Base-by-base conservation (phyloP, 2,888 invertebrate species). In the Polyommatus icarus region DNA sequence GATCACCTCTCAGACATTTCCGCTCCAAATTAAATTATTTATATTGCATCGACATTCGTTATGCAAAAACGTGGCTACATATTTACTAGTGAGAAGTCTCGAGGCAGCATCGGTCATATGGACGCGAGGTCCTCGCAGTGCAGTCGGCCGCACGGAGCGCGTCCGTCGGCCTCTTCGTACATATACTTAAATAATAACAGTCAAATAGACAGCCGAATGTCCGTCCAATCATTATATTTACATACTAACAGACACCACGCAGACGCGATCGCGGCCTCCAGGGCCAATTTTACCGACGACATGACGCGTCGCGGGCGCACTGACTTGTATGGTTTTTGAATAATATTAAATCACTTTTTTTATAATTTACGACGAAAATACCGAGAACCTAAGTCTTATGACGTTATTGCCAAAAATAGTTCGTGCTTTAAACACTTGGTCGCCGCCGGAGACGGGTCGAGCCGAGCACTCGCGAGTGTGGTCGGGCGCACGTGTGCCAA, bases 61-160 rank as follows among this genome's bases (percentile, higher is more conserved):
- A 88, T 87, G 91, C 88, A 89, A 89, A 84, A 89, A 89, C 88
- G 90, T 89, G 89, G 91, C 90, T 93, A 92, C 89, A 90, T 92
- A 92, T 93, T 93, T 88, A 93, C 93, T 93, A 93, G 88, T 92
- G 92, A 92, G 91, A 93, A 88, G 91, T 91, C 89, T 90, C 89
- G 90, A 89, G 91, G 91, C 92, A 89, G 91, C 91, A 87, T 88
- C 87, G 85, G 88, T 88, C 87, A 86, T 83, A 83, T 86, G 88
- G 87, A 87, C 87, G 86, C 86, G 83, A 83, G 84, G 87, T 86
- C 87, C 87, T 85, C 87, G 86, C 87, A 86, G 85, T 84, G 84
- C 85, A 82, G 85, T 83, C 85, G 84, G 83, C 29, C 29, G 5
- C 67, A 84, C 85, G 86, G 85, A 84, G 84, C 86, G 86, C 82